phyloP scores from a whole-genome alignment of 2,888 invertebrate genomes.

The Chirona hameri region DNA sequence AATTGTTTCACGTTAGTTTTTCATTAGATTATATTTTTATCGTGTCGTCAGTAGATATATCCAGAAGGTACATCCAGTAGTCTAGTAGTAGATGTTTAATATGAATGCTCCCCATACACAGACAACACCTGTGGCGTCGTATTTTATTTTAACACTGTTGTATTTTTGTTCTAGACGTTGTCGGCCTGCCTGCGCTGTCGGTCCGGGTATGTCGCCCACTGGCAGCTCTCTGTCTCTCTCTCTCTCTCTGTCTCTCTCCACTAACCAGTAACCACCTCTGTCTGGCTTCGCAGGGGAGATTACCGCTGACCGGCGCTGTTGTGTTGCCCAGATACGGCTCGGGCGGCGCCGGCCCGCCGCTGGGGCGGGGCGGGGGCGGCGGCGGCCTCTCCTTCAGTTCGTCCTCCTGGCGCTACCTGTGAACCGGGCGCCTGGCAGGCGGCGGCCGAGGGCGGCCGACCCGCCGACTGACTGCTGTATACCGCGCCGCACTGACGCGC shows the following conservation, averaged over 20 bases:
- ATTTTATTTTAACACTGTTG: neutral
- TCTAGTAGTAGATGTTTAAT: no score
- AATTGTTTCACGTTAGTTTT: no score
- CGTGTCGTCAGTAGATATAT: no score
- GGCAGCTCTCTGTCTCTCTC: no score
- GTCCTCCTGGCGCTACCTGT: conserved; percentile 31
- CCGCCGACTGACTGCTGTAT: no score
- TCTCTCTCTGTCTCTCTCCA: no score
- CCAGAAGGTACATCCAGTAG: no score
- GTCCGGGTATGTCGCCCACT: neutral
- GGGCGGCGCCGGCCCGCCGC: conserved; percentile 34
- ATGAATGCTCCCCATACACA: no score
- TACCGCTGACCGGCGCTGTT: conserved; percentile 10
- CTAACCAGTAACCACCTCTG: neutral
- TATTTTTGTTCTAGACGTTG: neutral
- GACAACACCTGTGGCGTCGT: no score
- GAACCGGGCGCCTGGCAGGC: conserved; percentile 35
- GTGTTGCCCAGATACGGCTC: conserved; percentile 36
- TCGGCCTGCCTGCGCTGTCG: neutral
- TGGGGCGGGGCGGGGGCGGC: conserved; percentile 32
- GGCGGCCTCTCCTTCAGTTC: conserved; percentile 22
- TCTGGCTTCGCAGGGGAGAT: neutral
- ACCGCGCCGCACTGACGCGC: no score
- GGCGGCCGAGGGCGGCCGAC: conserved; percentile 35
- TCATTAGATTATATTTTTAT: no score